These are phyloP conservation scores for Hozukius guyotensis DNA, from an alignment of 2,797 vertebrate genomes.

Conservation along the genomic window DNA sequence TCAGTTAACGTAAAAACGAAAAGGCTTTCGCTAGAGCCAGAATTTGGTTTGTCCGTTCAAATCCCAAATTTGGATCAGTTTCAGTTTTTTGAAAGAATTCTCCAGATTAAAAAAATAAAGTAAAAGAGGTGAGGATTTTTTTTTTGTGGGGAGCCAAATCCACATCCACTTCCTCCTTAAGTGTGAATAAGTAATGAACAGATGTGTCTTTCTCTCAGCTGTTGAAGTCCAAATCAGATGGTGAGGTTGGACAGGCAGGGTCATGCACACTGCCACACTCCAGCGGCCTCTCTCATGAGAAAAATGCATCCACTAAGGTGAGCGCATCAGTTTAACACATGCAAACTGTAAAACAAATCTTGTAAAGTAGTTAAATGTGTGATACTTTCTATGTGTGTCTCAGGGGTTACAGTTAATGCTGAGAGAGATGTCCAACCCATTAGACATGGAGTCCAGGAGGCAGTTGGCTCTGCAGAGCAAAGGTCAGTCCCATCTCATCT, in stretches of 20 bases:
- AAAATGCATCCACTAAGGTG: constrained; percentile 88
- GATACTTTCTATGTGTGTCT: constrained; percentile 18
- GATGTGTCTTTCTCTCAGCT: constrained; percentile 75
- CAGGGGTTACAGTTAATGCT: constrained; percentile 88
- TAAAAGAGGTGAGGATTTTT: no score
- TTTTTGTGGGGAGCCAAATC: background rate
- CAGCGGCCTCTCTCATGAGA: constrained; percentile 82
- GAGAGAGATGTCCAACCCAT: constrained; percentile 81
- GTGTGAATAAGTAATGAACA: background rate
- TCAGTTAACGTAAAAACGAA: no score
- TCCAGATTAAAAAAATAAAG: background rate
- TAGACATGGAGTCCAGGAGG: constrained; percentile 90
- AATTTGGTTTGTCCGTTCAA: background rate
- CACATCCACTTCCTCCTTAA: background rate
- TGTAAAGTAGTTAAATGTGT: background rate
- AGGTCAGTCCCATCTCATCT: constrained; percentile 74
- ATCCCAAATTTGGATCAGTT: background rate
- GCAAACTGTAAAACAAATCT: background rate
- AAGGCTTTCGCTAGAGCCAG: rapidly evolving
- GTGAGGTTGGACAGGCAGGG: constrained; percentile 71
- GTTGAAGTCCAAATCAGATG: constrained; percentile 88
- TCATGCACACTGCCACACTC: constrained; percentile 80
- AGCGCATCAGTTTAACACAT: background rate
- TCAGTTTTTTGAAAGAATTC: background rate
- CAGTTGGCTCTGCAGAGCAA: constrained; percentile 88